Base-by-base conservation (phyloP, 2,113 vertebrate genomes). In the Hassar affinis region DNA sequence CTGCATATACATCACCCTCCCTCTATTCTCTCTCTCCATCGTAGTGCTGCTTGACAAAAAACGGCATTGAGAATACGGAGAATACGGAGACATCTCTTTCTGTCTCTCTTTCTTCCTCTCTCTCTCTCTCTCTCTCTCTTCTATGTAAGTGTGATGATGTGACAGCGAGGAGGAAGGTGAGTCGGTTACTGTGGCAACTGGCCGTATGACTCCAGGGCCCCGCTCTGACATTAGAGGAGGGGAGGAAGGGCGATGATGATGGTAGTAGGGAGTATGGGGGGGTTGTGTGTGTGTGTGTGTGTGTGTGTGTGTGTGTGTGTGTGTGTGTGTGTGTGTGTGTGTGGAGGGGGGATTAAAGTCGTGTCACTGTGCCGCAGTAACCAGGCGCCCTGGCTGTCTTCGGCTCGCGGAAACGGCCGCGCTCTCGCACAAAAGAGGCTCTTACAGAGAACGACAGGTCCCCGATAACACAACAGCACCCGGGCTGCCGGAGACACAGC, bases 131-230 rank as follows among this genome's bases (percentile, higher is more conserved):
- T 18, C 68, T 11, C 35, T 33, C 68, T 59, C 38, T 25, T 83
- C 68, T 88, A 90, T 92, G 94, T 92, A 92, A 92, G 87, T 91
- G 89, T 80, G 89, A 93, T 79, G 89, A 93, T 91, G 88, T 83
- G 87, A 91, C 85, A 88, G 64, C 74, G 12, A 78, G 88, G 86
- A 78, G 82, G 89, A 91, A 93, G 95, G 92, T 93, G 64, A 93
- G 86, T 88, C 86, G 87, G 90, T 93, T 94, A 91, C 91, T 93
- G 89, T 94, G 91, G 94, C 89, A 95, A 93, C 89, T 87, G 92
- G 92, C 89, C 90, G 90, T 94, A 89, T 92, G 89, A 94, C 92
- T 94, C 92, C 88, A 89, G 88, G 88, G 90, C 79, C 20, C 51
- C 11, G 33, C 88, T 87, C 86, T 91, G 91, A 88, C 90, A 92